Conservation (phyloP, 2,888 invertebrate species). For the Deroplatys truncata region DNA sequence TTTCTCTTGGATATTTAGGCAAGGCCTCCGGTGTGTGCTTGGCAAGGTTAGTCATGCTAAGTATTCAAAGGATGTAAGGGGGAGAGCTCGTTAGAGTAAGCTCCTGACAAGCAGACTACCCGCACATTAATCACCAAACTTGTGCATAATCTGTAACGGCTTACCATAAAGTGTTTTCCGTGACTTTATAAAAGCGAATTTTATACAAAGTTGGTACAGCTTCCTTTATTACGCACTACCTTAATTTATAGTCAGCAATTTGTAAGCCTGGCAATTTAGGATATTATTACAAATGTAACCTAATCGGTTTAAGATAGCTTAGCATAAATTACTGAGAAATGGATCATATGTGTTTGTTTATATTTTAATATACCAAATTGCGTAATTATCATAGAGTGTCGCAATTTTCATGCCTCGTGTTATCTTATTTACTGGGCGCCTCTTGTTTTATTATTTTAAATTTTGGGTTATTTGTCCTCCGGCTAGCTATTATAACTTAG, state of each 20-base stretch:
- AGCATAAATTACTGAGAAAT: too few species aligned
- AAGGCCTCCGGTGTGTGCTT: background rate
- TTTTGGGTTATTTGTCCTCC: too few species aligned
- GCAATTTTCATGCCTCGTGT: too few species aligned
- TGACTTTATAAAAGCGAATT: background rate
- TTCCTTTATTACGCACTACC: background rate
- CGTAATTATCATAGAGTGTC: too few species aligned
- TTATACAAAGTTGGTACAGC: background rate
- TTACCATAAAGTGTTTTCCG: background rate
- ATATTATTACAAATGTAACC: too few species aligned
- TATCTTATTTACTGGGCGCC: too few species aligned
- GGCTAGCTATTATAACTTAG: too few species aligned
- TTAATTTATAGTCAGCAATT: background rate
- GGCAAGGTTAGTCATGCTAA: too few species aligned
- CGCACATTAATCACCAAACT: background rate
- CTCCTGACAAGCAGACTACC: background rate
- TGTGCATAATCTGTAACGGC: background rate
- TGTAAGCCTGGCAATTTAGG: background rate
- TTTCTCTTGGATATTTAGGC: background rate
- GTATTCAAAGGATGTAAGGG: background rate
- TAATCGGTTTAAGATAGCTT: too few species aligned
- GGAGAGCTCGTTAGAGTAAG: background rate
- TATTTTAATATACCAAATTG: too few species aligned
- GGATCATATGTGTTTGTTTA: too few species aligned
- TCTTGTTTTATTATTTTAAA: too few species aligned